A percentile compares a stretch with the other conserved stretches of the same genome.
Conservation (phyloP, 2,888 invertebrate species). For the Chrysolina oricalcia region DNA sequence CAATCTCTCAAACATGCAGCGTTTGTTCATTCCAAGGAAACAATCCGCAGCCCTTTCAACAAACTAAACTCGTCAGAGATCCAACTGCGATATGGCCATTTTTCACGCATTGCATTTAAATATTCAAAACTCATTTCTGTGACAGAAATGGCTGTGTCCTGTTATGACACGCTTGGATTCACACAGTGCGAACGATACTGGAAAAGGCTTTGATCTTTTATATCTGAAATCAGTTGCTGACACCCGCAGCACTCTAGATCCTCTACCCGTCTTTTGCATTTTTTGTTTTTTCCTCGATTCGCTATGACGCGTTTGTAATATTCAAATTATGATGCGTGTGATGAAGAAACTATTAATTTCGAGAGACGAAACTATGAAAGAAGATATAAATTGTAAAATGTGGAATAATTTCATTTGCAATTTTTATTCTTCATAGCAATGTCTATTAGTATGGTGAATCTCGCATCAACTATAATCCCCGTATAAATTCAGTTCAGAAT, state of each 20-base stretch:
- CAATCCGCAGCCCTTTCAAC: conserved; percentile 41
- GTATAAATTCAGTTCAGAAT: too few species aligned
- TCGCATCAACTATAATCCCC: too few species aligned
- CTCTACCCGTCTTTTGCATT: background rate
- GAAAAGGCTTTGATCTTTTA: conserved; percentile 20
- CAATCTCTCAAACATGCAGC: conserved; percentile 14
- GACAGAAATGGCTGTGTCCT: conserved; percentile 46
- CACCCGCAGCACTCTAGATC: conserved; percentile 15
- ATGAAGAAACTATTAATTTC: background rate
- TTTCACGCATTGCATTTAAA: conserved; percentile 64
- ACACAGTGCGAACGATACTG: conserved; percentile 13
- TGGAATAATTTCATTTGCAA: too few species aligned
- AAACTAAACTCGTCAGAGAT: conserved; percentile 55
- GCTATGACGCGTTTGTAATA: background rate
- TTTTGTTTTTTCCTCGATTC: background rate
- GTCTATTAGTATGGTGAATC: too few species aligned
- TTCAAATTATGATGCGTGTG: background rate
- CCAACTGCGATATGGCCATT: conserved; percentile 63
- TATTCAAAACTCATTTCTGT: conserved; percentile 64
- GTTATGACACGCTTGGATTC: conserved; percentile 8
- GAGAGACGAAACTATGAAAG: background rate
- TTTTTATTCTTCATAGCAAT: too few species aligned
- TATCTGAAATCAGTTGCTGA: conserved; percentile 12
- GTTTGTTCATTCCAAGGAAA: conserved; percentile 13
- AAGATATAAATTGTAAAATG: background rate